Conservation (phyloP, 2,113 vertebrate species). For the Lota lota region DNA sequence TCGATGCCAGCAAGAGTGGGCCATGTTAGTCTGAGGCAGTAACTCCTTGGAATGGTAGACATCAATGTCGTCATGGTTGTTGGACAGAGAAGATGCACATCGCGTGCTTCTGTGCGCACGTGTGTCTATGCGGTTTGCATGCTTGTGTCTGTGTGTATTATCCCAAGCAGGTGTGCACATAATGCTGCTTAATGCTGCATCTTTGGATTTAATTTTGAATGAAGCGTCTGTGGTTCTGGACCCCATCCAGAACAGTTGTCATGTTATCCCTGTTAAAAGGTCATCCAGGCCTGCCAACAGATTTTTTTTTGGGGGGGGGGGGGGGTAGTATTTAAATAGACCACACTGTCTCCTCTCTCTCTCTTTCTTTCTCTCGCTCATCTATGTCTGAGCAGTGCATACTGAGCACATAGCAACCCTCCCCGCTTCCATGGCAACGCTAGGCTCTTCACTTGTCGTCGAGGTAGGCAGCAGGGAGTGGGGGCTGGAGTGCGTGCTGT, state of each 20-base stretch:
- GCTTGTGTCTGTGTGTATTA: not conserved
- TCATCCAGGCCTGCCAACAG: slow-evolving; percentile 46
- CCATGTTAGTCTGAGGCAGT: too few species aligned
- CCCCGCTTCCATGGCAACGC: slow-evolving; percentile 70
- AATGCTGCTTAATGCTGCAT: too few species aligned
- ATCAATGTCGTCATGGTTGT: too few species aligned
- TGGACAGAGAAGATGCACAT: not conserved
- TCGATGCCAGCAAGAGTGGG: too few species aligned
- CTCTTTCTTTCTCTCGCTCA: not conserved
- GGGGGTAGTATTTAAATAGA: slow-evolving; percentile 52
- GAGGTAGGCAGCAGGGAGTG: slow-evolving; percentile 28
- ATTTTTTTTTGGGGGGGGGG: slow-evolving; percentile 22
- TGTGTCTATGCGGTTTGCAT: not conserved
- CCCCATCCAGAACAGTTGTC: not conserved
- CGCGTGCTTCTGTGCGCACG: not conserved
- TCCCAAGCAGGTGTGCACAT: too few species aligned
- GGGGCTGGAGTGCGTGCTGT: slow-evolving; percentile 56
- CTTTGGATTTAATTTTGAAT: too few species aligned
- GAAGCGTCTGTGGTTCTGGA: too few species aligned
- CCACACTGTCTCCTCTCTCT: slow-evolving; percentile 46
- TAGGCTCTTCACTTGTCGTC: slow-evolving; percentile 41
- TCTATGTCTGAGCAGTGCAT: slow-evolving; percentile 41
- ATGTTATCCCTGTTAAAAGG: slow-evolving; percentile 42
- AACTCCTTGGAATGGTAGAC: too few species aligned
- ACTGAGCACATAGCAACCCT: slow-evolving; percentile 70